These are phyloP conservation scores for Villa cingulata DNA, from an alignment of 2,888 invertebrate genomes.

Conservation along the genomic window DNA sequence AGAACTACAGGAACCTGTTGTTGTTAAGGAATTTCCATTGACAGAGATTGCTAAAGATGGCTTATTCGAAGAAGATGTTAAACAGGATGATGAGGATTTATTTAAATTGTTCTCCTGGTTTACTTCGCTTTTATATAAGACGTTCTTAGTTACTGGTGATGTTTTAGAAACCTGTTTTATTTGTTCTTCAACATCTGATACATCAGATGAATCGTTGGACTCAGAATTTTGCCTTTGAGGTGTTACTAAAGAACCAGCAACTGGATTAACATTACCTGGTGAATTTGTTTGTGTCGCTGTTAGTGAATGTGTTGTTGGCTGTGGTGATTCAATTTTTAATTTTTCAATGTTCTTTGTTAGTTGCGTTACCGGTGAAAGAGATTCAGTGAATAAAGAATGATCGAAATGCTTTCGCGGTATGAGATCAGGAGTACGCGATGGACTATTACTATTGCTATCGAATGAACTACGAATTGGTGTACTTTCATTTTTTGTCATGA, in stretches of 20 bases:
- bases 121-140: conserved; percentile 51
- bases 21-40: conserved; percentile 17
- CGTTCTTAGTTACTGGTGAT: conserved; percentile 39
- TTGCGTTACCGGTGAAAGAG: conserved; percentile 24
- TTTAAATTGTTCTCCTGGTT: conserved; percentile 41
- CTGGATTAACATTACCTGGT: too few species aligned
- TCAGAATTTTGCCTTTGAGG: too few species aligned
- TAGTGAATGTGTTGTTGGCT: not conserved
- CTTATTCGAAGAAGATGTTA: not conserved
- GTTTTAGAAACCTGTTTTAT: conserved; percentile 34
- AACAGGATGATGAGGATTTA: not conserved
- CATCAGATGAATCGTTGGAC: too few species aligned
- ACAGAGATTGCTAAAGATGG: not conserved
- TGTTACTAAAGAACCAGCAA: not conserved
- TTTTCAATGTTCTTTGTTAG: conserved; percentile 27
- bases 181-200: too few species aligned
- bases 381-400: not conserved
- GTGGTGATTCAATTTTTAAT: conserved; percentile 20
- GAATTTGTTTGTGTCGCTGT: not conserved
- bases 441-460: conserved; percentile 12
- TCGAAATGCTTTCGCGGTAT: conserved; percentile 30
- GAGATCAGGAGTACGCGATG: conserved; percentile 38
- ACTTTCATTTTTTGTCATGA: conserved; percentile 8
- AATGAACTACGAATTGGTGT: conserved; percentile 9
- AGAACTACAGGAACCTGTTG: conserved; percentile 8